Conservation (phyloP, 2,113 vertebrate genomes). For the Chaetodon trifascialis region DNA sequence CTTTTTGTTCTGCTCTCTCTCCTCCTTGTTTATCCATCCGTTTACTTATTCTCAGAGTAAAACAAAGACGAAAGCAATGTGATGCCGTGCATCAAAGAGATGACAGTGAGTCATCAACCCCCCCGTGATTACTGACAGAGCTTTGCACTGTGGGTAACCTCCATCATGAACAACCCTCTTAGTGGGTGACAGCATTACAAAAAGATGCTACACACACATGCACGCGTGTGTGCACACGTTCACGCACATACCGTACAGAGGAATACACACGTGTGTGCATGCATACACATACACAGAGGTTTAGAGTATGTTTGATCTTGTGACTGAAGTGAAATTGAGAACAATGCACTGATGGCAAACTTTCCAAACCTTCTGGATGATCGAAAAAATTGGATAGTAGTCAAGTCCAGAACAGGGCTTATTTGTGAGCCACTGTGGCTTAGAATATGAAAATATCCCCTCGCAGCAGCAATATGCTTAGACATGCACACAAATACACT, state of each 20-base stretch:
- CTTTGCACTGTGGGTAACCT: slow-evolving; percentile 63
- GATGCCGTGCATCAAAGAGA: slow-evolving; percentile 53
- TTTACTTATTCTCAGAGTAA: slow-evolving; percentile 20
- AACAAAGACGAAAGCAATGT: slow-evolving; percentile 32
- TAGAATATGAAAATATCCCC: background rate
- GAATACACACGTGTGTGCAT: background rate
- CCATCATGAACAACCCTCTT: slow-evolving; percentile 48
- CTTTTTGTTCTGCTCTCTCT: background rate
- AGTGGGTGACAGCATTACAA: slow-evolving; percentile 37
- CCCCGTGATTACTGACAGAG: slow-evolving; percentile 51
- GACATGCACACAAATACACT: background rate
- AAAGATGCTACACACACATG: background rate
- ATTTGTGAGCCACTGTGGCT: background rate
- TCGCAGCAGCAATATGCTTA: background rate
- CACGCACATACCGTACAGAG: background rate
- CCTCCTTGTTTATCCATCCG: slow-evolving; percentile 7
- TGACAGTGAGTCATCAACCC: slow-evolving; percentile 68
- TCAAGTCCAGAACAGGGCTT: background rate
- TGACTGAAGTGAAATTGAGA: background rate
- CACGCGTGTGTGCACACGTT: background rate
- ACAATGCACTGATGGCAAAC: background rate
- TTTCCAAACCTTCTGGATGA: background rate
- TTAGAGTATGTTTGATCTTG: background rate
- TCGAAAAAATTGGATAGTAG: background rate
- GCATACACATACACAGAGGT: background rate